Evolutionary conservation across 2,888 invertebrate species (phyloP).

Genomic region (Hyles lineata): DNA sequence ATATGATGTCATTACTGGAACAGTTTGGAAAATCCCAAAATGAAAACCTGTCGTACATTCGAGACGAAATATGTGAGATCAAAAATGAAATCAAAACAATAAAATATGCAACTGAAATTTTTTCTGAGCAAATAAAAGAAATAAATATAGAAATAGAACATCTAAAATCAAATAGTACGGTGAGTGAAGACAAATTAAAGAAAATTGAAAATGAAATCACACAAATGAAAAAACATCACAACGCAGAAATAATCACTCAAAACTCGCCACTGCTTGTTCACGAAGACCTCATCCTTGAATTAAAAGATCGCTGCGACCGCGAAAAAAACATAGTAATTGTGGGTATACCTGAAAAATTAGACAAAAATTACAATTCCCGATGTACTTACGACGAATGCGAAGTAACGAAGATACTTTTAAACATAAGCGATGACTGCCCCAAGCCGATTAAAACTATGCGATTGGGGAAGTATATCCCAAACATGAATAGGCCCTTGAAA

Average conservation of each 20-base stretch:
- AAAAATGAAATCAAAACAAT: conserved; percentile 38
- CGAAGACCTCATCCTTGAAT: conserved; percentile 41
- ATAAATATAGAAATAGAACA: conserved; percentile 16
- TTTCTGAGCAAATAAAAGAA: conserved; percentile 36
- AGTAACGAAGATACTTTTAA: conserved; percentile 32
- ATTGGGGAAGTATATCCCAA: conserved; percentile 41
- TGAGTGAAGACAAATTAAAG: conserved; percentile 33
- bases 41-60: conserved; percentile 34
- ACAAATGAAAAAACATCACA: conserved; percentile 28
- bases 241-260: conserved; percentile 12
- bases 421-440: conserved; percentile 34
- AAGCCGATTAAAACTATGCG: conserved; percentile 39
- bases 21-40: conserved; percentile 36
- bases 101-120: conserved; percentile 36
- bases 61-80: conserved; percentile 36
- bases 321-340: conserved; percentile 44
- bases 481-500: conserved; percentile 41
- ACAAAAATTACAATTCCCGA: conserved; percentile 33
- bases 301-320: conserved; percentile 41
- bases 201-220: conserved; percentile 33
- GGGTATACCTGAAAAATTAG: conserved; percentile 39
- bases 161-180: conserved; percentile 34
- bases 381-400: conserved; percentile 35
- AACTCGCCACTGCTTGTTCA: conserved; percentile 33
- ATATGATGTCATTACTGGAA: conserved; percentile 36